Percentiles rank a stretch among this genome's conserved stretches.
These are phyloP conservation scores for Chironomus riparius DNA, from an alignment of 2,888 invertebrate species.

Conservation along the genomic window DNA sequence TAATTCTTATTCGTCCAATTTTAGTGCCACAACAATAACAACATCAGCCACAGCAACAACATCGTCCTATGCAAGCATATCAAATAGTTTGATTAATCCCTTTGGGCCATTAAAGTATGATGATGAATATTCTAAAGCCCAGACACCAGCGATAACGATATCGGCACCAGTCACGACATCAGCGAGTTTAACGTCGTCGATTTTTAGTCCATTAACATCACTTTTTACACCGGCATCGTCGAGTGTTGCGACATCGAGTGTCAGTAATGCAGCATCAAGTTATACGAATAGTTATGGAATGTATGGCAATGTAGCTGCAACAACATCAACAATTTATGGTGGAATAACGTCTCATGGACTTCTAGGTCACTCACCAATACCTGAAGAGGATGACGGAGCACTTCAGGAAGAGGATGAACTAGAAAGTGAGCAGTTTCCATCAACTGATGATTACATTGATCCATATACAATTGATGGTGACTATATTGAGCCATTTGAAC, in stretches of 20 bases:
- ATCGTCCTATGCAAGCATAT: not conserved
- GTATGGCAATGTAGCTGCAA: conserved; percentile 14
- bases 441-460: not conserved
- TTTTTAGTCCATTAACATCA: not conserved
- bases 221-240: not conserved
- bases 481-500: not conserved
- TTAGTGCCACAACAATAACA: not conserved
- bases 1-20: too few species aligned
- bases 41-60: not conserved
- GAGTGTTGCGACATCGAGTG: conserved; percentile 27
- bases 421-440: not conserved
- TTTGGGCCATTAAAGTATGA: conserved; percentile 28
- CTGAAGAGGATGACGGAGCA: not conserved
- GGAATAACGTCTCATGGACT: not conserved
- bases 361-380: not conserved
- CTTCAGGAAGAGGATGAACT: not conserved
- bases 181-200: not conserved
- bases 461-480: not conserved
- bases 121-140: not conserved
- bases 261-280: not conserved
- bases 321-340: not conserved
- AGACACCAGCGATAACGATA: conserved; percentile 19
- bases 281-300: not conserved
- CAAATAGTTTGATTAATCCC: not conserved
- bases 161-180: conserved; percentile 24